Percentiles rank a stretch among this genome's conserved stretches.
Conservation (phyloP, 2,113 vertebrate species). For the Aythya baeri region DNA sequence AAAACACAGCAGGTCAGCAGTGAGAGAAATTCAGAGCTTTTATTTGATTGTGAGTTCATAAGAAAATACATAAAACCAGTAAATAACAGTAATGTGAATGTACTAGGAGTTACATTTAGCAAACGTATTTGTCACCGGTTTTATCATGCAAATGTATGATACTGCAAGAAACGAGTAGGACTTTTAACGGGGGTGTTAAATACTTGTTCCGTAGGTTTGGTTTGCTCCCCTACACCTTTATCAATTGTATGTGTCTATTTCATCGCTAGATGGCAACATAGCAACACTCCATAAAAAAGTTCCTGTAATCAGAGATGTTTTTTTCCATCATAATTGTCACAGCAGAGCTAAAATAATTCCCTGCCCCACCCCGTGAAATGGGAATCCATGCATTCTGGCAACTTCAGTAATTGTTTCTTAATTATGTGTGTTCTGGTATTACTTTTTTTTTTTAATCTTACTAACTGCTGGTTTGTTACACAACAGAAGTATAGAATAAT, state of each 20-base stretch:
- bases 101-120: background rate
- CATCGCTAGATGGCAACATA: conserved; percentile 62
- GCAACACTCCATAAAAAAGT: background rate
- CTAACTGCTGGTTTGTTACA: background rate
- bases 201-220: background rate
- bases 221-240: background rate
- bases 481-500: background rate
- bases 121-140: background rate
- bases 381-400: background rate
- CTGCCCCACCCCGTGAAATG: background rate
- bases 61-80: background rate
- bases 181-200: background rate
- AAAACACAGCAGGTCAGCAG: background rate
- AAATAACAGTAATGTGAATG: background rate
- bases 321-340: background rate
- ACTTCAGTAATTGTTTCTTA: background rate
- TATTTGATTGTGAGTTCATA: background rate
- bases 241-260: background rate
- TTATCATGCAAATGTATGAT: background rate
- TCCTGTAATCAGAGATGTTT: background rate
- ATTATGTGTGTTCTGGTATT: background rate
- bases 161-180: background rate
- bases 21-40: background rate
- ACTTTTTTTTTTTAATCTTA: background rate
- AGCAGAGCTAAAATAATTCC: background rate